These are phyloP conservation scores for Onychostoma macrolepis DNA, from an alignment of 2,113 vertebrate species.

Conservation along the genomic window DNA sequence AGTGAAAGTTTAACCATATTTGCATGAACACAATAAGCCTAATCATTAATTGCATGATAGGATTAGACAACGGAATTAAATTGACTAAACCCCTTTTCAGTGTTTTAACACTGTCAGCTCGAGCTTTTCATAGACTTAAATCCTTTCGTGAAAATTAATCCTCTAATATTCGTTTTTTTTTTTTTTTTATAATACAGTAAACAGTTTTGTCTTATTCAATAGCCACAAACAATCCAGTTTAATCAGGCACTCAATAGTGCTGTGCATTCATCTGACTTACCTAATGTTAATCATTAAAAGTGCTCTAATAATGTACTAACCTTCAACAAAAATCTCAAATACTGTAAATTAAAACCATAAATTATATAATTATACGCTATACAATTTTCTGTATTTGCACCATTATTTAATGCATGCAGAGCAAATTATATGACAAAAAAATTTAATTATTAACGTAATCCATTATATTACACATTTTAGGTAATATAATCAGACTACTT, in stretches of 20 bases:
- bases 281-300: not conserved
- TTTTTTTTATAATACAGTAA: not conserved
- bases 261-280: not conserved
- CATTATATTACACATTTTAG: not conserved
- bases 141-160: not conserved
- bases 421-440: not conserved
- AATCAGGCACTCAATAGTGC: not conserved
- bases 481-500: not conserved
- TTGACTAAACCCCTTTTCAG: not conserved
- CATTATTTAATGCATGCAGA: not conserved
- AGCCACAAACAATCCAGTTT: not conserved
- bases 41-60: not conserved
- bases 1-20: not conserved
- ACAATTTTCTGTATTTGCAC: not conserved
- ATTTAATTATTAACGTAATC: not conserved
- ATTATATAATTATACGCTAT: no score
- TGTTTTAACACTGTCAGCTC: not conserved
- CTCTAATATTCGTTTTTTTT: not conserved
- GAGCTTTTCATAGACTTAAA: not conserved
- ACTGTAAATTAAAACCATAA: not conserved
- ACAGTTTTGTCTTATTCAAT: not conserved
- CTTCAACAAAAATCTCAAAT: not conserved
- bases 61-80: constrained; percentile 15
- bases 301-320: not conserved
- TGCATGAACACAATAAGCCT: not conserved